These are phyloP conservation scores for Tiphia femorata DNA, from an alignment of 2,888 invertebrate genomes.

Conservation along the genomic window DNA sequence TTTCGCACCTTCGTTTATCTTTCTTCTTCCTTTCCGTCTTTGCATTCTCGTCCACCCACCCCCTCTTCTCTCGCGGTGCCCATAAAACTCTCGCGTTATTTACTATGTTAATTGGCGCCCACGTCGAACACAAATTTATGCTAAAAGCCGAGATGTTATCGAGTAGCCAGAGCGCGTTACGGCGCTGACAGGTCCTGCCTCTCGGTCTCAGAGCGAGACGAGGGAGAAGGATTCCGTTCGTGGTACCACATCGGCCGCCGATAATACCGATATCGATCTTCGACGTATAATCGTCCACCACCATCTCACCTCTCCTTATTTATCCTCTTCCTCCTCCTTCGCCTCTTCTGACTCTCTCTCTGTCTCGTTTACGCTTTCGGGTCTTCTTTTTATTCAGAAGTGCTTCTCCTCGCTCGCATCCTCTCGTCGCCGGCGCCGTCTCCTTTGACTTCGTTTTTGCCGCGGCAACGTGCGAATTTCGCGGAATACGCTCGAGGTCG, in stretches of 20 bases:
- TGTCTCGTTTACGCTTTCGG: background rate
- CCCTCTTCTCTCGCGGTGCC: slow-evolving; percentile 6
- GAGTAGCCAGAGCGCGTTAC: slow-evolving; percentile 41
- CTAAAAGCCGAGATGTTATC: slow-evolving; percentile 62
- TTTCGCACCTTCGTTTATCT: background rate
- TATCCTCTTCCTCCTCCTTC: slow-evolving; percentile 7
- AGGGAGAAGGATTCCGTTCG: slow-evolving; percentile 15
- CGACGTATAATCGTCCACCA: slow-evolving; percentile 41
- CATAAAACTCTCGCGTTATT: slow-evolving; percentile 52
- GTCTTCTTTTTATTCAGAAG: background rate
- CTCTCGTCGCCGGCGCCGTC: slow-evolving; percentile 6
- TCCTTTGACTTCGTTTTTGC: slow-evolving; percentile 12
- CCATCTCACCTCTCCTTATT: slow-evolving; percentile 20
- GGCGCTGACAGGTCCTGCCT: slow-evolving; percentile 53
- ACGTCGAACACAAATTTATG: slow-evolving; percentile 64
- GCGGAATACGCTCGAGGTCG: slow-evolving; percentile 18
- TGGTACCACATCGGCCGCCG: slow-evolving; percentile 19
- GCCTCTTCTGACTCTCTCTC: slow-evolving; percentile 1
- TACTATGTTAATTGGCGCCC: slow-evolving; percentile 63
- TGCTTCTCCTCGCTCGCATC: background rate
- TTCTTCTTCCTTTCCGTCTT: background rate
- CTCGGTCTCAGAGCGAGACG: slow-evolving; percentile 22
- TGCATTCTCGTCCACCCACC: no score
- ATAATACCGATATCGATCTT: slow-evolving; percentile 51
- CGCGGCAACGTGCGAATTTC: slow-evolving; percentile 25